Conservation (phyloP, 92 coral and sea anemone genomes). For the Pocillopora meandrina region DNA sequence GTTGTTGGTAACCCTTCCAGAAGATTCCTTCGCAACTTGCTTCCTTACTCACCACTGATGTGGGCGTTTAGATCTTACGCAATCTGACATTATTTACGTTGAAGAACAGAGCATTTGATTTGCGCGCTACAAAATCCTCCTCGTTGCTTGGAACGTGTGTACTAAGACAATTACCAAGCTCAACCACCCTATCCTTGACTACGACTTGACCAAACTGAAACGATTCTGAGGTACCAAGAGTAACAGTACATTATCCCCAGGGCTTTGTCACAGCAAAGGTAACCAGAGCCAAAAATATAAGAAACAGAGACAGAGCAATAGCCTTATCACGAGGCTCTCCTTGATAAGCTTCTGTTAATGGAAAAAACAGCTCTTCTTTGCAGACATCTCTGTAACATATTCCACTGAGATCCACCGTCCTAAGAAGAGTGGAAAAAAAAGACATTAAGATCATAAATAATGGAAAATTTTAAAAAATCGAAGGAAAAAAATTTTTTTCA, state of each 20-base stretch:
- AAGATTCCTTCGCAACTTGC: too few species aligned
- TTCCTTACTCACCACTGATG: too few species aligned
- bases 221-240: not conserved
- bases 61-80: too few species aligned
- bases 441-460: not conserved
- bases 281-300: conserved; percentile 67
- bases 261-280: conserved; percentile 73
- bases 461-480: not conserved
- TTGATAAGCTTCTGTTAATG: conserved; percentile 85
- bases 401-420: conserved; percentile 74
- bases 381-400: conserved; percentile 89
- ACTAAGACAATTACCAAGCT: too few species aligned
- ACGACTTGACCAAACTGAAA: not conserved
- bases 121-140: too few species aligned
- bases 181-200: too few species aligned
- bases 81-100: too few species aligned
- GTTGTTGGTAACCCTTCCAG: too few species aligned
- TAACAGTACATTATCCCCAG: conserved; percentile 63
- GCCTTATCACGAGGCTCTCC: conserved; percentile 87
- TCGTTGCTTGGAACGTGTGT: too few species aligned
- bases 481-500: too few species aligned
- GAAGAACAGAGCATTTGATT: too few species aligned
- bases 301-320: conserved; percentile 69
- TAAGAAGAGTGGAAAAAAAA: conserved; percentile 9
- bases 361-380: conserved; percentile 88